Evolutionary conservation across 1,140 invertebrate genomes (phyloP).

Genomic region (Spodoptera frugiperda): DNA sequence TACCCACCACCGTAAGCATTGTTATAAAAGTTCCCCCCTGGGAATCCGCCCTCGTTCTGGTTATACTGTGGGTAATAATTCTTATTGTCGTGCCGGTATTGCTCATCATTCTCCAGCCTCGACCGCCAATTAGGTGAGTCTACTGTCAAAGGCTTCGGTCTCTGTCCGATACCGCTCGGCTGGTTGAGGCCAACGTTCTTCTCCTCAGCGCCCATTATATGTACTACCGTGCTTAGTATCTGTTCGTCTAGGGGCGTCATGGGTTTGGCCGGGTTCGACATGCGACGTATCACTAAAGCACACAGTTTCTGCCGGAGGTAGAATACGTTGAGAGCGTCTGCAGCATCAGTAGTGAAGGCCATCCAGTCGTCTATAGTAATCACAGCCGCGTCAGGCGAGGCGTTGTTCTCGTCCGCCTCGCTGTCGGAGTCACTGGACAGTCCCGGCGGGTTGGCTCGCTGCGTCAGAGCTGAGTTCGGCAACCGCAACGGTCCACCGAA

Average conservation of each 20-base stretch:
- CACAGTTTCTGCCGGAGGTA: constrained; percentile 93
- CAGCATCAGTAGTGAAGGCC: constrained; percentile 90
- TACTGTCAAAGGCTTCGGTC: constrained; percentile 89
- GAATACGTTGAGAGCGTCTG: constrained; percentile 89
- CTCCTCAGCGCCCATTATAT: constrained; percentile 91
- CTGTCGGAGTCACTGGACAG: constrained; percentile 87
- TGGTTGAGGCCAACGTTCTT: constrained; percentile 90
- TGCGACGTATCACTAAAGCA: constrained; percentile 90
- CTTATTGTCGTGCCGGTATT: constrained; percentile 63
- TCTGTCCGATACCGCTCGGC: constrained; percentile 92
- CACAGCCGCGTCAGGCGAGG: constrained; percentile 70
- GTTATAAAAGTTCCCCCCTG: constrained; percentile 63
- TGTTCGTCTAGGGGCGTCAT: constrained; percentile 90
- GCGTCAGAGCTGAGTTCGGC: constrained; percentile 77
- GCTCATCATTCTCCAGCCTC: constrained; percentile 65
- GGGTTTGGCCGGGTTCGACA: constrained; percentile 90
- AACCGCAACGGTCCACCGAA: constrained; percentile 91
- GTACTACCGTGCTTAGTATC: constrained; percentile 89
- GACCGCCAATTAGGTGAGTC: constrained; percentile 78
- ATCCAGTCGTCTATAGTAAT: constrained; percentile 92
- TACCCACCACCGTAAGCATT: constrained; percentile 61
- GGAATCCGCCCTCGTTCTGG: constrained; percentile 57
- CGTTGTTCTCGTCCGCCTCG: constrained; percentile 84
- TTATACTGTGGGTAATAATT: constrained; percentile 64
- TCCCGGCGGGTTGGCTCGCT: constrained; percentile 79